Base-by-base conservation (phyloP, 2,888 invertebrate genomes). In the Andrena camellia region DNA sequence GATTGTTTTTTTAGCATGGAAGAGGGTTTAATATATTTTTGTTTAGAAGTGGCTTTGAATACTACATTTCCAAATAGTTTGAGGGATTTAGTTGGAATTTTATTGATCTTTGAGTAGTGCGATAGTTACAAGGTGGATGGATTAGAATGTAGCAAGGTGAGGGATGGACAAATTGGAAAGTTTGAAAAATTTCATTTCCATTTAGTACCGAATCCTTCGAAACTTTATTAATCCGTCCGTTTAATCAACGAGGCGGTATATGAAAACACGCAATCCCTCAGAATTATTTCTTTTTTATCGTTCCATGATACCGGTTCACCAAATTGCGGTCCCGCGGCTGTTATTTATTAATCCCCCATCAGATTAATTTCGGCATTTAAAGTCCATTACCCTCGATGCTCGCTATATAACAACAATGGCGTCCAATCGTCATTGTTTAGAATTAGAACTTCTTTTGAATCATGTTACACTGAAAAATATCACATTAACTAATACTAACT, bases 341-440 rank as follows among this genome's bases (percentile, higher is more conserved):
- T 75, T 62, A 42, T 76, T 76, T 63, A 71, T 71, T 76, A 71
- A 76, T 76, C 35, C 62, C n/a, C 54, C 52, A 8, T 63, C 71
- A 50, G 52, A 71, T 63, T 71, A 23, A n/a, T 23, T 75, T 26
- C 60, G 59, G 26, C 50, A 13, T 60, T 62, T 50, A 70, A 75
- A 60, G 29, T 54, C 29, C 42, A 54, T 62, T 17, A 5, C 35
- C 31, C 54, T 71, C 17, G 50, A 48, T 31, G 13, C 26, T 48
- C 50, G 20, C 60, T 70, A 10, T 57, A 57, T 8, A 20, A 57
- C 54, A 57, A 26, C 23, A 23, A 10, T 31, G 4, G 8, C 29
- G 48, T 71, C 62, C 31, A 62, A 60, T 62, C 17, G 1, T 23
- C 13, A 31, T 70, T 31, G 29, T 52, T 13, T 42, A 42, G 13